phyloP scores from a whole-genome alignment of 2,888 invertebrate species.

The Callimorpha dominula region DNA sequence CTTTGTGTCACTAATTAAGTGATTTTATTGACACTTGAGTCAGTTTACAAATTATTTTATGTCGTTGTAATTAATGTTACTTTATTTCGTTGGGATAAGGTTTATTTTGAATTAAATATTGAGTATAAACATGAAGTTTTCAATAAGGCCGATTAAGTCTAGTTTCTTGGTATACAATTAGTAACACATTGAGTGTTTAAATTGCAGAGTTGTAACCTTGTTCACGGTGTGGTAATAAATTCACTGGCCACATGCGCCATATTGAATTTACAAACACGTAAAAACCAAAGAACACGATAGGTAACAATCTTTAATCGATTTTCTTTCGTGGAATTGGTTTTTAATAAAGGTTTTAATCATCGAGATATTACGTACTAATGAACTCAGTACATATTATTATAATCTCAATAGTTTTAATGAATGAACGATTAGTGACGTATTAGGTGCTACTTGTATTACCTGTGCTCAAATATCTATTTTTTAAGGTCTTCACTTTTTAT shows the following conservation, averaged over 20 bases:
- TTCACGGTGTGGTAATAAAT: neutral
- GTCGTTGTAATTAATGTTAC: no score
- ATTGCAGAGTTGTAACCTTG: neutral
- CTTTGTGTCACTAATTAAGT: neutral
- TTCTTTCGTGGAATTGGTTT: neutral
- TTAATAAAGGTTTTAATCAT: neutral
- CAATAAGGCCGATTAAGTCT: neutral
- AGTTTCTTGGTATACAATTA: neutral
- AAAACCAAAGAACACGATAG: neutral
- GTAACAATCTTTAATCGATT: neutral
- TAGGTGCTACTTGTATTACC: no score
- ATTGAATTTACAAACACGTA: constrained; percentile 4
- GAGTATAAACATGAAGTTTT: neutral
- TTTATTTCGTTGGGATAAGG: neutral
- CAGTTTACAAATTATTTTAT: neutral
- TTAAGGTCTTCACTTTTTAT: no score
- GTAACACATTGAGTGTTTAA: neutral
- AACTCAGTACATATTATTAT: no score
- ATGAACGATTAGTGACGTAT: no score
- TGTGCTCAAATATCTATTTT: no score
- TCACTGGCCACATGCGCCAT: neutral
- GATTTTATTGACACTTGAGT: neutral
- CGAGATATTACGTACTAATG: neutral
- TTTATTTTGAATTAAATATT: neutral
- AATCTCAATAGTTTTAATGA: no score